These are phyloP conservation scores for Andrena bicolor DNA, from an alignment of 2,888 invertebrate species.

Conservation along the genomic window DNA sequence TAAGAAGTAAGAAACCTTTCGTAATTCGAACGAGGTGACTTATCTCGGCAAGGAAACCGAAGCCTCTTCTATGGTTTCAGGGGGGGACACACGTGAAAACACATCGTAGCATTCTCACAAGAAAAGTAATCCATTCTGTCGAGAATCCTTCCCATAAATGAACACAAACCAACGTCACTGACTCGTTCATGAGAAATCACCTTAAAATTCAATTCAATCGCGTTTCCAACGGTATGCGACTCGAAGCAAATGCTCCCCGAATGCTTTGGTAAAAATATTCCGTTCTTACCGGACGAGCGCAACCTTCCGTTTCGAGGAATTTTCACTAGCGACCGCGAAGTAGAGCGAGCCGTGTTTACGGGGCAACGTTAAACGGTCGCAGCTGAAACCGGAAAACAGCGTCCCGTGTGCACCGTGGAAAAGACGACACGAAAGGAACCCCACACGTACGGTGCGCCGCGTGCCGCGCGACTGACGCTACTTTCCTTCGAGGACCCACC, in stretches of 20 bases:
- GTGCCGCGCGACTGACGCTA: conserved; percentile 83
- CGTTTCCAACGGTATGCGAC: not conserved
- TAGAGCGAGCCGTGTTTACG: conserved; percentile 6
- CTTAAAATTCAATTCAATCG: not conserved
- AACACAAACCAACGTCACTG: conserved; percentile 5
- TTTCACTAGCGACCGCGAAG: not conserved
- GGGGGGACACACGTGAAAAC: conserved; percentile 14
- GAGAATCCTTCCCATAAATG: conserved; percentile 12
- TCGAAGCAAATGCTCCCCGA: not conserved
- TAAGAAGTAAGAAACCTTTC: conserved; percentile 36
- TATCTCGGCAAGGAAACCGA: conserved; percentile 24
- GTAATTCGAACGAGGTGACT: conserved; percentile 32
- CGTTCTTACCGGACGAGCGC: conserved; percentile 25
- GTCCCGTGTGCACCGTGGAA: conserved; percentile 44
- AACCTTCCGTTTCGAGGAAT: not conserved
- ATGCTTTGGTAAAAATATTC: not conserved
- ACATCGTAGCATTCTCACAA: conserved; percentile 36
- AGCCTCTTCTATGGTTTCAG: conserved; percentile 44
- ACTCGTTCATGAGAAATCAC: not conserved
- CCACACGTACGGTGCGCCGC: conserved; percentile 81
- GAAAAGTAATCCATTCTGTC: conserved; percentile 7
- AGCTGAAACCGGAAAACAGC: conserved; percentile 9
- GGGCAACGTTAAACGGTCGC: conserved; percentile 19
- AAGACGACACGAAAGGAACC: conserved; percentile 45
- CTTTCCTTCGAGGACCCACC: conserved; percentile 59